Conservation (phyloP, 2,888 invertebrate species). For the Drosophila colorata region DNA sequence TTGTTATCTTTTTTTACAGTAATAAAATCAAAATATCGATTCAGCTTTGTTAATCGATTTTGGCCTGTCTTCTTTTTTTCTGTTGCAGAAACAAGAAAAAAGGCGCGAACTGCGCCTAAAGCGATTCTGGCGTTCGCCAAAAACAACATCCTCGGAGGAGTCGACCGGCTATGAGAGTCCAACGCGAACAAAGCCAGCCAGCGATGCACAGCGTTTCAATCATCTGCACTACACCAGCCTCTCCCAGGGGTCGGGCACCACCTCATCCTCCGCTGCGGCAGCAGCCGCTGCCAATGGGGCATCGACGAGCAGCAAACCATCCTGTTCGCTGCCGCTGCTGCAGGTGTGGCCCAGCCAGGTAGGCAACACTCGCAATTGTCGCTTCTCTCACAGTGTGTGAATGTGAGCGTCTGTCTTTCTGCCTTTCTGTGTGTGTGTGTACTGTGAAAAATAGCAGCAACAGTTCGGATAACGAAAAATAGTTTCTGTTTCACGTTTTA, state of each 20-base stretch:
- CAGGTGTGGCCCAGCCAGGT: constrained; percentile 90
- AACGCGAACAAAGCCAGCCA: constrained; percentile 82
- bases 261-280: constrained; percentile 64
- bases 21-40: no score
- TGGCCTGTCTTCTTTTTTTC: neutral
- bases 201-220: constrained; percentile 84
- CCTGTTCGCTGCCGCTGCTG: constrained; percentile 87
- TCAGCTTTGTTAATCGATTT: constrained; percentile 11
- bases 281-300: constrained; percentile 38
- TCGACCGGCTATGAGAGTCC: constrained; percentile 86
- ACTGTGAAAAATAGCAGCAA: constrained; percentile 21
- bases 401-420: constrained; percentile 8
- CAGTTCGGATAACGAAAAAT: constrained; percentile 27
- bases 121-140: constrained; percentile 85
- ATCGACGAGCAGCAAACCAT: constrained; percentile 83
- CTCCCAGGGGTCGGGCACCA: constrained; percentile 74
- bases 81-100: constrained; percentile 85
- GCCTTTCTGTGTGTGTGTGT: constrained; percentile 8
- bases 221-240: constrained; percentile 82
- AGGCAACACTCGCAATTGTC: constrained; percentile 43
- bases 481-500: constrained; percentile 29
- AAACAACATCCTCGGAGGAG: constrained; percentile 85
- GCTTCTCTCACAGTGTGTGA: constrained; percentile 1
- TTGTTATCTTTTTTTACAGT: neutral
- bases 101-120: constrained; percentile 86